These are phyloP conservation scores for Greenwoodochromis staneri DNA, from an alignment of 2,113 vertebrate genomes.

Conservation along the genomic window DNA sequence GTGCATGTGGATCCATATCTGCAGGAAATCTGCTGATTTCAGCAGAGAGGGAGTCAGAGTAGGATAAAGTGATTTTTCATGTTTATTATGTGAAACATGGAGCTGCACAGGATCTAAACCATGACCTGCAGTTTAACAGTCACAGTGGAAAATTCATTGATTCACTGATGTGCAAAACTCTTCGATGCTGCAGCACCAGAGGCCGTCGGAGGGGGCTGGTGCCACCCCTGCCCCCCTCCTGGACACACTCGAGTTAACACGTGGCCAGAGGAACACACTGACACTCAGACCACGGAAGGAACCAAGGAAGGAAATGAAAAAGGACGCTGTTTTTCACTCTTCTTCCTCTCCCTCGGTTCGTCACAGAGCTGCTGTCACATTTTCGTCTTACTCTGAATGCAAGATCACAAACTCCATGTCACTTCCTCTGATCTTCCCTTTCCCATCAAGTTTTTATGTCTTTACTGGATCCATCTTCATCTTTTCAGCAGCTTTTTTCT, in stretches of 20 bases:
- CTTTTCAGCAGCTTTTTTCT: not conserved
- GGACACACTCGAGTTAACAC: not conserved
- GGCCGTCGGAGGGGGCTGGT: not conserved
- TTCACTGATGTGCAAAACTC: not conserved
- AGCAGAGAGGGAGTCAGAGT: not conserved
- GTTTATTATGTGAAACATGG: not conserved
- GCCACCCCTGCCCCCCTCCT: not conserved
- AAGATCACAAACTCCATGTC: not conserved
- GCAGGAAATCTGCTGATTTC: not conserved
- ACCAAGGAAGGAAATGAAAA: not conserved
- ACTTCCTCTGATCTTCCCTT: not conserved
- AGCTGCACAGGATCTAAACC: not conserved
- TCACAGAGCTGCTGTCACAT: not conserved
- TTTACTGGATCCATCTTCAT: not conserved
- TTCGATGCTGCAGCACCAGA: not conserved
- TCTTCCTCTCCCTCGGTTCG: not conserved
- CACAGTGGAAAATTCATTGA: not conserved
- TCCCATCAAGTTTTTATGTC: not conserved
- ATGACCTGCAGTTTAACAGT: not conserved
- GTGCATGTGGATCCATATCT: not conserved
- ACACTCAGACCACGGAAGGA: not conserved
- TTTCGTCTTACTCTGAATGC: not conserved
- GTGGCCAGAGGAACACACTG: not conserved
- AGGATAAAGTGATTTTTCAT: not conserved
- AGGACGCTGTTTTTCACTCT: not conserved